A percentile compares a stretch with the other conserved stretches of the same genome.
Evolutionary conservation across 2,797 vertebrate species (phyloP).

Genomic region (Periparus ater): DNA sequence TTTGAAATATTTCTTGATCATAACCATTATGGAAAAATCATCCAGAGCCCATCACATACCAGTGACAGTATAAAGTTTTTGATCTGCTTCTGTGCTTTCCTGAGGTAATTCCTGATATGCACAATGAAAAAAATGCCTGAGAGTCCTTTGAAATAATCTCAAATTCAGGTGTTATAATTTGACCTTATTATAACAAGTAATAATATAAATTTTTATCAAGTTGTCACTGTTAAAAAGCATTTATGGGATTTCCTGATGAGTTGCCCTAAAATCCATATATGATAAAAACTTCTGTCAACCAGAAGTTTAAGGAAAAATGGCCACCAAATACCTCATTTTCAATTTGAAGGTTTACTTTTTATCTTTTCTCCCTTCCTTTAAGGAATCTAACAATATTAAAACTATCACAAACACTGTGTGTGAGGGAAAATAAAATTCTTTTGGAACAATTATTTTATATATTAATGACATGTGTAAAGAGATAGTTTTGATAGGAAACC

Average conservation of each 20-base stretch:
- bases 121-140: neutral
- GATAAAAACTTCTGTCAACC: neutral
- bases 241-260: neutral
- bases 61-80: neutral
- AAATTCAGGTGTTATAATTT: neutral
- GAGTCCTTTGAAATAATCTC: neutral
- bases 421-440: neutral
- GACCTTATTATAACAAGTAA: neutral
- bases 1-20: neutral
- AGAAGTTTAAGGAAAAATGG: neutral
- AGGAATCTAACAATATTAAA: neutral
- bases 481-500: neutral
- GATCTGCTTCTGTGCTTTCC: neutral
- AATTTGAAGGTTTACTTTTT: neutral
- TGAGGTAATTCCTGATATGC: neutral
- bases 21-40: neutral
- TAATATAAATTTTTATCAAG: neutral
- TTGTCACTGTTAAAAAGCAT: neutral
- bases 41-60: accelerated
- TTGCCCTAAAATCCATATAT: neutral
- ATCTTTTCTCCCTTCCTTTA: neutral
- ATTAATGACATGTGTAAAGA: neutral
- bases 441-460: neutral
- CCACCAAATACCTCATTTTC: accelerated
- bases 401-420: accelerated